A percentile compares a stretch with the other conserved stretches of the same genome.
Evolutionary conservation across 2,113 vertebrate species (phyloP).

Genomic region (Mustela lutreola): DNA sequence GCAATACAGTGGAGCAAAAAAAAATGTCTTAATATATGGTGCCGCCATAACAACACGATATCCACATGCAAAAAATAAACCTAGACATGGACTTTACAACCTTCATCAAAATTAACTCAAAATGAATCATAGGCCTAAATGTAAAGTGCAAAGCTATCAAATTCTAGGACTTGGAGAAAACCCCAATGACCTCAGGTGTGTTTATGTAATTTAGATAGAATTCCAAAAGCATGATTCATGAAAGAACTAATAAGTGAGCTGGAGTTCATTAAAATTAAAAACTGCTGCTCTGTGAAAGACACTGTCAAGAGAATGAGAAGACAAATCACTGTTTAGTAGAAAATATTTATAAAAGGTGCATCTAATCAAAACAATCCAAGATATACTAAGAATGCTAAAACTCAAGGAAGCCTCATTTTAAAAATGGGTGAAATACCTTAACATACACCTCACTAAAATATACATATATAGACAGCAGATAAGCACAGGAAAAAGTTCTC

Average conservation of each 20-base stretch:
- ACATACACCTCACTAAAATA: background rate
- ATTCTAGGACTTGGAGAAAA: background rate
- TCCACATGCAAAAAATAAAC: background rate
- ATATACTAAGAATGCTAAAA: background rate
- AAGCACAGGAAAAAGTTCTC: background rate
- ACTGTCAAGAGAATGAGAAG: background rate
- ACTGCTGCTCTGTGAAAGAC: background rate
- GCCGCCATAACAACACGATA: background rate
- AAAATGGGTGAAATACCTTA: background rate
- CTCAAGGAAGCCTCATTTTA: background rate
- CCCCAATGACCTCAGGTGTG: background rate
- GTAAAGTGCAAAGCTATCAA: background rate
- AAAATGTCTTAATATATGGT: background rate
- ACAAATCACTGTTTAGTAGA: background rate
- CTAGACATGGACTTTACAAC: background rate
- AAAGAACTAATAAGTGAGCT: background rate
- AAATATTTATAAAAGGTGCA: background rate
- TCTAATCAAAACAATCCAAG: background rate
- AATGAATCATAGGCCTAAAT: background rate
- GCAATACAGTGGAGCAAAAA: background rate
- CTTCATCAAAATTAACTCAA: background rate
- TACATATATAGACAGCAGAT: background rate
- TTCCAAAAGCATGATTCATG: background rate
- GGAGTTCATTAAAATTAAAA: background rate
- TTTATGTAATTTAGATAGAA: background rate